phyloP scores from a whole-genome alignment of 2,113 vertebrate genomes.

The Hippolais icterina region DNA sequence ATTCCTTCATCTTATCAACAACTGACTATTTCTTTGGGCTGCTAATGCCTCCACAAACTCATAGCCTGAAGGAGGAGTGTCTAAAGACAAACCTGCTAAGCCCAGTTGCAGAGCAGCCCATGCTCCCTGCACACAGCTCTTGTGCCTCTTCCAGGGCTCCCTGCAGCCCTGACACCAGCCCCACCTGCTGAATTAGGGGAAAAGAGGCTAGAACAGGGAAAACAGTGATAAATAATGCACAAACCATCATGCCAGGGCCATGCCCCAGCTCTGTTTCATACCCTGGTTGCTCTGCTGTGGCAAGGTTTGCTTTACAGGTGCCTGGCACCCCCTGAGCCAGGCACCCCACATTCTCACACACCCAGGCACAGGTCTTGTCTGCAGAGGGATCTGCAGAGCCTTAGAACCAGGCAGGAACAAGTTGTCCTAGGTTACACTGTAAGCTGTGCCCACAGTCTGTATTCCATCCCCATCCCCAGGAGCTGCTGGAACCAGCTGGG shows the following conservation, averaged over 20 bases:
- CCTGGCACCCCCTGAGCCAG: fast-evolving
- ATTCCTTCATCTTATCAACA: neutral
- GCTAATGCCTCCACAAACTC: neutral
- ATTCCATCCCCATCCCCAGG: too few relatives aligned
- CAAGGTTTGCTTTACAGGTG: neutral
- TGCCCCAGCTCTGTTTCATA: neutral
- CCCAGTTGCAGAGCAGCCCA: neutral
- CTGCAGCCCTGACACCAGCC: neutral
- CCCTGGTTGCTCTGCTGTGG: fast-evolving
- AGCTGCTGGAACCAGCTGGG: too few relatives aligned
- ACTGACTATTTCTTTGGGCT: neutral
- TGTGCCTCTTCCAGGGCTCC: neutral
- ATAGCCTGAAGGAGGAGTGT: neutral
- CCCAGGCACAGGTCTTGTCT: fast-evolving
- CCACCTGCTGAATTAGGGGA: too few relatives aligned
- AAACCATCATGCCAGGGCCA: fast-evolving
- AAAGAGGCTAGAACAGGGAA: neutral
- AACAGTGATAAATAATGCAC: fast-evolving
- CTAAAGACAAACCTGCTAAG: neutral
- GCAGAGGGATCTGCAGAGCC: neutral
- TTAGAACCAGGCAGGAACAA: neutral
- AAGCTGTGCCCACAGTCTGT: too few relatives aligned
- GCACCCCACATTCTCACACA: fast-evolving
- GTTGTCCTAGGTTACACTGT: too few relatives aligned
- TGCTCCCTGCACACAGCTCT: neutral